A percentile compares a stretch with the other conserved stretches of the same genome.
Evolutionary conservation across 64 coral and sea anemone species (phyloP).

Genomic region (Platygyra sinensis): DNA sequence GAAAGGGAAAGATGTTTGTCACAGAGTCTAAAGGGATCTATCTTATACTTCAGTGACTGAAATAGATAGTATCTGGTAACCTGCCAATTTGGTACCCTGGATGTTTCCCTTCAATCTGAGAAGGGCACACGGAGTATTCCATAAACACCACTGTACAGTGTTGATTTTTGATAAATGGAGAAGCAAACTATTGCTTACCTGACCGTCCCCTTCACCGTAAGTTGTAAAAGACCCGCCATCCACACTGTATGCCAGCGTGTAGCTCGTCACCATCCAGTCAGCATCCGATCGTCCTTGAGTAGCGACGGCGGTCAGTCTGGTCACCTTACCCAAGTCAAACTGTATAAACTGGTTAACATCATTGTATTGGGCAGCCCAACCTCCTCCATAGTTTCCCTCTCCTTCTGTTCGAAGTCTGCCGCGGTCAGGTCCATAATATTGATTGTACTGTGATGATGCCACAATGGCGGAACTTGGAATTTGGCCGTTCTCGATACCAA

Average conservation of each 20-base stretch:
- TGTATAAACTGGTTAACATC: constrained; percentile 13
- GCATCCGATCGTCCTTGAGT: constrained; percentile 27
- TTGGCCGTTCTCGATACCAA: constrained; percentile 5
- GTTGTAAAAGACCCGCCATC: constrained; percentile 1
- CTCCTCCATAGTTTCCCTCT: constrained; percentile 17
- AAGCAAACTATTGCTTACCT: background rate
- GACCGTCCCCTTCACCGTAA: background rate
- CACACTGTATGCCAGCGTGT: constrained; percentile 10
- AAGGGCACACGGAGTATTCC: no score
- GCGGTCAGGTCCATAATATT: constrained; percentile 8
- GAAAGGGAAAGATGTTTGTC: background rate
- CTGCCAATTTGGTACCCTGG: no score
- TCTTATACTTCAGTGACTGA: no score
- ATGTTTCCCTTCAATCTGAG: no score
- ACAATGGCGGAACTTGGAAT: constrained; percentile 3
- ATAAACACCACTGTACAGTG: no score
- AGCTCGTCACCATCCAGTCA: constrained; percentile 19
- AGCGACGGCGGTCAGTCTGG: constrained; percentile 16
- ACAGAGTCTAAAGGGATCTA: no score
- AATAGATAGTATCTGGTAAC: no score
- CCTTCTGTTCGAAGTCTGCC: background rate
- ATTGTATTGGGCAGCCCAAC: constrained; percentile 16
- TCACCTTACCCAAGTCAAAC: constrained; percentile 9
- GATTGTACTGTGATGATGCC: constrained; percentile 8
- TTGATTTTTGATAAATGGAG: no score